Percentiles rank a stretch among this genome's conserved stretches.
phyloP scores from a whole-genome alignment of 2,888 invertebrate species.

The Tenthredo mesomela region DNA sequence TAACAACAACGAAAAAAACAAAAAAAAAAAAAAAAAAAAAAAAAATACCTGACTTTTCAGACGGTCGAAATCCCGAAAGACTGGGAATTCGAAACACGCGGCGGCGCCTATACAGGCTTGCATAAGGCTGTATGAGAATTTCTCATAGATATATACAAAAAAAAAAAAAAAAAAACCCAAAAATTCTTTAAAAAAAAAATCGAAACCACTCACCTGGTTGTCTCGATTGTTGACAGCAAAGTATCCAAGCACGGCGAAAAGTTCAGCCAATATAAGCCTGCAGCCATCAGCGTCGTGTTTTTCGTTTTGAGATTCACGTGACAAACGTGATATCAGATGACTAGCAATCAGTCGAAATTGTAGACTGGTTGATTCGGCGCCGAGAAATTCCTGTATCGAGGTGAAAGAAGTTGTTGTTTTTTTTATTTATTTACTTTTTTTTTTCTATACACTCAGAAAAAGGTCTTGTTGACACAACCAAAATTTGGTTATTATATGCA shows the following conservation, averaged over 20 bases:
- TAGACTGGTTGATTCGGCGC: slow-evolving; percentile 91
- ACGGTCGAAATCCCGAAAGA: background rate
- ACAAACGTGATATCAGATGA: slow-evolving; percentile 87
- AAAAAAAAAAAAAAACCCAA: background rate
- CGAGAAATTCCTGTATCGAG: slow-evolving; percentile 84
- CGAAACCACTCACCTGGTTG: slow-evolving; percentile 83
- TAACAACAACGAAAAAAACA: background rate
- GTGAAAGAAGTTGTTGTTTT: background rate
- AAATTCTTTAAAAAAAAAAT: background rate
- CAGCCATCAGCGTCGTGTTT: slow-evolving; percentile 78
- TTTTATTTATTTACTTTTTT: too few relatives aligned
- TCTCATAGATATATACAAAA: background rate
- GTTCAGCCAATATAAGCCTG: slow-evolving; percentile 87
- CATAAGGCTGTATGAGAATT: too few relatives aligned
- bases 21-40: too few relatives aligned
- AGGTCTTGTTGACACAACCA: too few relatives aligned
- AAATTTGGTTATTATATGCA: too few relatives aligned
- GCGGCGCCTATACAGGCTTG: too few relatives aligned
- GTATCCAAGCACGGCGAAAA: slow-evolving; percentile 90
- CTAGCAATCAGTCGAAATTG: slow-evolving; percentile 93
- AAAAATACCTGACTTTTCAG: background rate
- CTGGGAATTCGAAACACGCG: slow-evolving; percentile 4
- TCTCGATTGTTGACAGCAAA: slow-evolving; percentile 89
- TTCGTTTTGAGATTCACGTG: slow-evolving; percentile 77
- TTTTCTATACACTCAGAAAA: too few relatives aligned